Evolutionary conservation across 2,113 vertebrate genomes (phyloP).

Genomic region (Willisornis vidua): DNA sequence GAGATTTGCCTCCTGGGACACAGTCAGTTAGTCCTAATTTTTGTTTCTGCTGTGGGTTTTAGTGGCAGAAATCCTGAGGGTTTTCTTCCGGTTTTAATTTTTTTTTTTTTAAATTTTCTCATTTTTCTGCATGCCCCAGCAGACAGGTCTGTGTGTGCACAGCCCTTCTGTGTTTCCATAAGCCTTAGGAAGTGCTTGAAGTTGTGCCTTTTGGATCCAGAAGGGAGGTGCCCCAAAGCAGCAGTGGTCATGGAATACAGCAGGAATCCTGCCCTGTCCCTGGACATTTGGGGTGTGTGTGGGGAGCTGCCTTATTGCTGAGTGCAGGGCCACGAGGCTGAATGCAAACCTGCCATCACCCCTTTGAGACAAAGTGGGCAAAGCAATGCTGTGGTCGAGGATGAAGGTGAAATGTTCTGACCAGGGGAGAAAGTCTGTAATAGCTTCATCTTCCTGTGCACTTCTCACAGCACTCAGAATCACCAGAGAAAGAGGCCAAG

Average conservation of each 20-base stretch:
- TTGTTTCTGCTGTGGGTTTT: not conserved
- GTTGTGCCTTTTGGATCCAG: not conserved
- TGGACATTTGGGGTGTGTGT: not conserved
- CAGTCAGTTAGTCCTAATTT: not conserved
- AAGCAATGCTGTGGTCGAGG: fast-evolving
- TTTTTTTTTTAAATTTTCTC: no score
- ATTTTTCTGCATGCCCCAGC: not conserved
- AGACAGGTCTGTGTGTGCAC: not conserved
- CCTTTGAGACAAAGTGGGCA: not conserved
- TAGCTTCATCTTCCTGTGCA: not conserved
- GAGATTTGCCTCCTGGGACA: not conserved
- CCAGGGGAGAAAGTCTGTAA: not conserved
- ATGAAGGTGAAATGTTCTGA: not conserved
- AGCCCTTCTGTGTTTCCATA: no score
- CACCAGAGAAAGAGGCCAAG: not conserved
- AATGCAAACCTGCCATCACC: not conserved
- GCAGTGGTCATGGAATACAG: not conserved
- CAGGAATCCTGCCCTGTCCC: not conserved
- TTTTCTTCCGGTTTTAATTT: not conserved
- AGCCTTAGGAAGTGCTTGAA: not conserved
- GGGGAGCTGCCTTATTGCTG: not conserved
- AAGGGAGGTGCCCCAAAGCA: not conserved
- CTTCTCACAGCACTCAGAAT: fast-evolving
- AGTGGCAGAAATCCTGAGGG: not conserved
- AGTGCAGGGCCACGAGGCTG: fast-evolving